Evolutionary conservation across 2,797 vertebrate species (phyloP).

Genomic region (Halcyon smyrnensis): DNA sequence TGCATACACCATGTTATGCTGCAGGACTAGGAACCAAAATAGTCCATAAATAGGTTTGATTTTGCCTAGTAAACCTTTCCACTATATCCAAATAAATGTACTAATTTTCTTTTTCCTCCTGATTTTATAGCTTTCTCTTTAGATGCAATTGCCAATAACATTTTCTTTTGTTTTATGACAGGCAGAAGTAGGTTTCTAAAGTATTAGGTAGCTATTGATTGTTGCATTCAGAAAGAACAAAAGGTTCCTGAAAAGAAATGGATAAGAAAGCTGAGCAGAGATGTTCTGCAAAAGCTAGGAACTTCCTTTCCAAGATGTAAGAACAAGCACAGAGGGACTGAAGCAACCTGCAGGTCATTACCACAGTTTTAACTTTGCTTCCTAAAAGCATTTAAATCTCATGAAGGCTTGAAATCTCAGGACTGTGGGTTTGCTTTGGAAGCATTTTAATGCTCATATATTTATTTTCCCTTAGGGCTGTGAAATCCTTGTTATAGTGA

Average conservation of each 20-base stretch:
- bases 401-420: background rate
- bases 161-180: conserved; percentile 6
- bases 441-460: background rate
- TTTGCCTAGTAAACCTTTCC: background rate
- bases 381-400: background rate
- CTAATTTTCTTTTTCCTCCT: background rate
- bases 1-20: background rate
- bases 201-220: background rate
- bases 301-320: background rate
- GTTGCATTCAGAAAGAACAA: background rate
- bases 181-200: background rate
- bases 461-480: background rate
- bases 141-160: background rate
- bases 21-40: background rate
- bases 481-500: background rate
- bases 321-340: background rate
- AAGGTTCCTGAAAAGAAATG: background rate
- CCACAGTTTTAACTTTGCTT: background rate
- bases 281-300: background rate
- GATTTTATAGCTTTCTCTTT: background rate
- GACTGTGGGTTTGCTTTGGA: background rate
- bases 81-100: background rate
- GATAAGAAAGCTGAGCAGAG: background rate
- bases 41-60: background rate
- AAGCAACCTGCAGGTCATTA: background rate